Evolutionary conservation across 2,113 vertebrate genomes (phyloP).

Genomic region (Isurus oxyrinchus): DNA sequence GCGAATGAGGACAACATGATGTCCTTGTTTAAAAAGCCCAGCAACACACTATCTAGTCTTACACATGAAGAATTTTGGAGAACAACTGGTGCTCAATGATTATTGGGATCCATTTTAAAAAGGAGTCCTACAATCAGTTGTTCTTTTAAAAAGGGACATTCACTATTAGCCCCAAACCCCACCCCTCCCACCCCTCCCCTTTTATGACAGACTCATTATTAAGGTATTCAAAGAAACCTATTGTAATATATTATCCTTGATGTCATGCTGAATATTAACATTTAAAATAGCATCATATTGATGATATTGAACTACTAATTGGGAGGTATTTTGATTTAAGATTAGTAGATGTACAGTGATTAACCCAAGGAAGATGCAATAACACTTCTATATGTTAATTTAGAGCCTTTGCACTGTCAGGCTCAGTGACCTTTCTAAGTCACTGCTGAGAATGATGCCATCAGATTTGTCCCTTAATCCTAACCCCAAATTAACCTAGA

Average conservation of each 20-base stretch:
- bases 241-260: background rate
- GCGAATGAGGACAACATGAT: background rate
- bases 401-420: background rate
- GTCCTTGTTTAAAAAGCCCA: background rate
- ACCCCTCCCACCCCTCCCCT: background rate
- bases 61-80: no score
- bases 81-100: background rate
- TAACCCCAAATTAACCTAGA: background rate
- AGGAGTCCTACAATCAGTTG: background rate
- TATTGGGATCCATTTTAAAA: background rate
- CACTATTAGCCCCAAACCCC: background rate
- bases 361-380: constrained; percentile 11
- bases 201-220: background rate
- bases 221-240: background rate
- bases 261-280: background rate
- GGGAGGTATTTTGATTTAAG: background rate
- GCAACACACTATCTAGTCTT: no score
- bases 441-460: background rate
- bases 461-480: background rate
- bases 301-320: background rate
- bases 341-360: background rate
- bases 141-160: background rate
- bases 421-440: background rate
- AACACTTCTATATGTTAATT: background rate
- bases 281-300: background rate